phyloP scores from a whole-genome alignment of 2,113 vertebrate genomes.

The Nycticorax nycticorax region DNA sequence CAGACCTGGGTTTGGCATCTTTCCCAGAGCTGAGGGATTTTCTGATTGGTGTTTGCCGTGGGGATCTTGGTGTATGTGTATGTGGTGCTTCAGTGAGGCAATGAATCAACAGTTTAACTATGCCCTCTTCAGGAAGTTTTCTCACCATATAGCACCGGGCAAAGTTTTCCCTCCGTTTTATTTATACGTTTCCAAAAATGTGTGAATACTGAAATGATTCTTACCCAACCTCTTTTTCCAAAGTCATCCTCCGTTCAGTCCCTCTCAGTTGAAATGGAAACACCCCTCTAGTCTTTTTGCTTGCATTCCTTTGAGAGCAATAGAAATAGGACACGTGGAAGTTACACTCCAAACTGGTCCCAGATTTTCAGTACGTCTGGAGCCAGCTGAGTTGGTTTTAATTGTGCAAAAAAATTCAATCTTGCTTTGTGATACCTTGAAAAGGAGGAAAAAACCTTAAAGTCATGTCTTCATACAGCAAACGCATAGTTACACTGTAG shows the following conservation, averaged over 20 bases:
- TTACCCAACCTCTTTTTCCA: not conserved
- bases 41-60: not conserved
- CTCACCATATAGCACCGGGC: not conserved
- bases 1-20: not conserved
- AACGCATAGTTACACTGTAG: not conserved
- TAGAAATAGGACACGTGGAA: not conserved
- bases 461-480: not conserved
- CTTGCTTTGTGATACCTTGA: not conserved
- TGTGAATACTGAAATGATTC: not conserved
- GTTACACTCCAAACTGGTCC: not conserved
- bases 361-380: not conserved
- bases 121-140: conserved; percentile 64
- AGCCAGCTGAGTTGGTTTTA: not conserved
- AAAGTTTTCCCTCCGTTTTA: not conserved
- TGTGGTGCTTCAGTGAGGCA: not conserved
- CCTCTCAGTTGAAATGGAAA: not conserved
- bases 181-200: not conserved
- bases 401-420: not conserved
- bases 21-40: not conserved
- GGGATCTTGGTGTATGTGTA: not conserved
- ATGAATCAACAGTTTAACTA: conserved; percentile 62
- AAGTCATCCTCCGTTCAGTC: not conserved
- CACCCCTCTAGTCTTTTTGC: not conserved
- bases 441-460: not conserved
- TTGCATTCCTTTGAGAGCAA: not conserved